A percentile compares a stretch with the other conserved stretches of the same genome.
Evolutionary conservation across 2,888 invertebrate genomes (phyloP).

Genomic region (Autographa gamma): DNA sequence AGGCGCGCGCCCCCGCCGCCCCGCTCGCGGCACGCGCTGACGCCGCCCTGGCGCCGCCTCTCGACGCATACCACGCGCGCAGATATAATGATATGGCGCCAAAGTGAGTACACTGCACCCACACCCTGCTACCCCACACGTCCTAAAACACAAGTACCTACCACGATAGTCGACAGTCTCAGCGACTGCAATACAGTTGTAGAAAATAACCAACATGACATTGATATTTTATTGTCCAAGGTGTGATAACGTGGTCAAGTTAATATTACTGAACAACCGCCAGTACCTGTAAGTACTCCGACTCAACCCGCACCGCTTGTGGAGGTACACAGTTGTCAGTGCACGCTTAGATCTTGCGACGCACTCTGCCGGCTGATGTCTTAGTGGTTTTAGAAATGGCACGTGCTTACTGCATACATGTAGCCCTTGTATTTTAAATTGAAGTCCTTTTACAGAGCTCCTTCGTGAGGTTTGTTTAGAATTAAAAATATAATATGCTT

Average conservation of each 20-base stretch:
- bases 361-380: background rate
- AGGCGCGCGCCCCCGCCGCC: constrained; percentile 77
- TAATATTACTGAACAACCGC: constrained; percentile 28
- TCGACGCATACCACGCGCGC: constrained; percentile 91
- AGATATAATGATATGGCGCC: constrained; percentile 95
- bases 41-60: constrained; percentile 81
- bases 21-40: constrained; percentile 62
- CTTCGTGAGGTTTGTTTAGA: background rate
- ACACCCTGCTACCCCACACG: too few species aligned
- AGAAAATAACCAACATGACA: background rate
- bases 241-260: constrained; percentile 42
- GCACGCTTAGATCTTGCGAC: background rate
- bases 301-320: constrained; percentile 7
- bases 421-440: background rate
- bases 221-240: constrained; percentile 21
- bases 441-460: too few species aligned
- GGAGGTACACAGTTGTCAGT: background rate
- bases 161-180: background rate
- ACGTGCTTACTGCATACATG: background rate
- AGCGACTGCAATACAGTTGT: background rate
- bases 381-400: constrained; percentile 1
- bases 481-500: background rate
- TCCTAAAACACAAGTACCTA: background rate
- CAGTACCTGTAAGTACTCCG: constrained; percentile 36
- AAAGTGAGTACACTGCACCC: constrained; percentile 94